Evolutionary conservation across 2,113 vertebrate genomes (phyloP), one percentile per base, ranked within the genome.

Genomic region (Fulica atra): DNA sequence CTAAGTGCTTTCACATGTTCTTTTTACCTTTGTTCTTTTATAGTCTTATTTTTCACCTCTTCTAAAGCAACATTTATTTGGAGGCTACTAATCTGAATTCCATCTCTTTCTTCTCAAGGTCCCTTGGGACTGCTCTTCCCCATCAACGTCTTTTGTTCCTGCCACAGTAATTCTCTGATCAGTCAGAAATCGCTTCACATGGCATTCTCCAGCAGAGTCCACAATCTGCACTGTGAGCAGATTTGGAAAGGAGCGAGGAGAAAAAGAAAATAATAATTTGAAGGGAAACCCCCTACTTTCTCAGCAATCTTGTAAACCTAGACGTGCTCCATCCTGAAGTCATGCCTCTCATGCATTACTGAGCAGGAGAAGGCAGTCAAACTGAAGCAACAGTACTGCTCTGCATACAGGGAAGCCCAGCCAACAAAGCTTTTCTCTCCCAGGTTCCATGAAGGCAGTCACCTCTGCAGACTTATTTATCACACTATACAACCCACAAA

Each of bases 1-100:
- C 86, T 95, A 97, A 96, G 93, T 96, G 96, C 85, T 96, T 94
- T 96, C 96, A 96, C 63, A 96, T 97, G 96, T 94, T 95, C 81
- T 70, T 95, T 96, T 86, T 93, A 96, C 95, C 95, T 96, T 96
- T 96, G 96, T 95, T 95, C 96, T 95, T 97, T 94, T 93, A 87
- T 81, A 91, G 95, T 84, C 83, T 92, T 95, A 94, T 94, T 97
- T 96, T 96, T 89, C 88, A 97, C 91, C 88, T 96, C 81, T 89
- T 91, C 65, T 69, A 85, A 0, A 0, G 78, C 28, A 66, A 59
- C 65, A 54, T 70, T 93, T 92, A 95, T 89, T 94, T 89, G 60
- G 57, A 88, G 50, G n/a, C 61, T 86, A 72, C 88, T 96, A 94
- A 96, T 95, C 86, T 82, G 50, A 92, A 96, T 91, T 92, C 86